Percentiles rank a stretch among this genome's conserved stretches.
Evolutionary conservation across 2,888 invertebrate species (phyloP).

Genomic region (Bellardia pandia): DNA sequence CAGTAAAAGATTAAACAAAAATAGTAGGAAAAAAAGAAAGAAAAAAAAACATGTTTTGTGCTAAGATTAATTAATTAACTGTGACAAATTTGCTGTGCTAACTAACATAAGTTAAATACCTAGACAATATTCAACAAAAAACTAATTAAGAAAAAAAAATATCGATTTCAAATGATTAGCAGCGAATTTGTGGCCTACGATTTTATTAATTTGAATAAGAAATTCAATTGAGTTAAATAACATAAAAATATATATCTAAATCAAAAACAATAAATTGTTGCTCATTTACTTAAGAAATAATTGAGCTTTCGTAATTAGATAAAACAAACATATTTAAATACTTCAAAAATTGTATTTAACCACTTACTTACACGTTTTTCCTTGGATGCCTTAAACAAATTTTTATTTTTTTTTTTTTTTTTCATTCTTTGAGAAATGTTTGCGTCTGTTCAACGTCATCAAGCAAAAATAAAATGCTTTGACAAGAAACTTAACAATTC

Average conservation of each 20-base stretch:
- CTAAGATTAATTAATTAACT: conserved; percentile 1
- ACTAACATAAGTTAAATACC: background rate
- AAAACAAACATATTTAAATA: background rate
- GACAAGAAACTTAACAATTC: conserved; percentile 17
- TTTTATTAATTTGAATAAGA: no score
- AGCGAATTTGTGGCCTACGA: no score
- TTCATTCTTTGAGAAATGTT: background rate
- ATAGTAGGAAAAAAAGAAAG: background rate
- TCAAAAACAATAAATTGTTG: no score
- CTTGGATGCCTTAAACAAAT: background rate
- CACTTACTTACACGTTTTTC: background rate
- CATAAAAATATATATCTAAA: no score
- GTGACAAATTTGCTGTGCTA: conserved; percentile 1
- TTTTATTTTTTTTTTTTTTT: background rate
- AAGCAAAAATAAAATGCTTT: conserved; percentile 28
- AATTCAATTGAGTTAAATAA: no score
- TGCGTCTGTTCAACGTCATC: conserved; percentile 18
- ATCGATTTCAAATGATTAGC: no score
- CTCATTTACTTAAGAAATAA: no score
- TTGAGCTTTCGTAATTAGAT: background rate
- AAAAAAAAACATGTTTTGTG: background rate
- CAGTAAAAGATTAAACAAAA: background rate
- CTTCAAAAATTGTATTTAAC: background rate
- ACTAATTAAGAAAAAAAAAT: no score
- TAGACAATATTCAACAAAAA: background rate